Conservation (phyloP, 2,113 vertebrate genomes). For the Psilopsiagon aymara region DNA sequence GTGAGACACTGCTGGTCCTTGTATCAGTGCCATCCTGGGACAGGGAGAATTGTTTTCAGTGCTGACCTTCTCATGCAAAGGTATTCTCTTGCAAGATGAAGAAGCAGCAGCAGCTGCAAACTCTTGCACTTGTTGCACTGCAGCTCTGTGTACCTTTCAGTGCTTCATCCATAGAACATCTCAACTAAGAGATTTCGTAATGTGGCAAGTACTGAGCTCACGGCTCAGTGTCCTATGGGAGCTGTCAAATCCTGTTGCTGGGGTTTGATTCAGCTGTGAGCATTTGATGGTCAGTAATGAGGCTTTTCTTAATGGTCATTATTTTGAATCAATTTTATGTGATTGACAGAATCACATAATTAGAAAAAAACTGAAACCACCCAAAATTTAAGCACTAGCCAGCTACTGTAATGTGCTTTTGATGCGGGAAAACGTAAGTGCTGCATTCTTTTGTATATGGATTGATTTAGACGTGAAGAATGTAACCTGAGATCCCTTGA, state of each 20-base stretch:
- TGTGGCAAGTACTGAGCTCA: not conserved
- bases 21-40: not conserved
- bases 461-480: not conserved
- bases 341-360: slow-evolving; percentile 23
- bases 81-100: not conserved
- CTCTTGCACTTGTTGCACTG: not conserved
- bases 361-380: not conserved
- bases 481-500: not conserved
- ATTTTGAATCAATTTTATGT: slow-evolving; percentile 15
- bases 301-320: not conserved
- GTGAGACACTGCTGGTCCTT: not conserved
- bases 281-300: not conserved
- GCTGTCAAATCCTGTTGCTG: not conserved
- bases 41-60: not conserved
- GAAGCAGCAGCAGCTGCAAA: not conserved
- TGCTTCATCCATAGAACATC: not conserved
- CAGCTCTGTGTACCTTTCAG: not conserved
- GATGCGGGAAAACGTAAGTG: not conserved
- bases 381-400: not conserved
- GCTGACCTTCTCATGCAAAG: not conserved
- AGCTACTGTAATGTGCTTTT: not conserved
- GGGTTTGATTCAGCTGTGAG: not conserved
- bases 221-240: not conserved
- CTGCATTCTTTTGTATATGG: not conserved
- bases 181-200: not conserved